Percentiles rank a stretch among this genome's conserved stretches.
Evolutionary conservation across 1,140 invertebrate species (phyloP).

Genomic region (Brachionus calyciflorus): DNA sequence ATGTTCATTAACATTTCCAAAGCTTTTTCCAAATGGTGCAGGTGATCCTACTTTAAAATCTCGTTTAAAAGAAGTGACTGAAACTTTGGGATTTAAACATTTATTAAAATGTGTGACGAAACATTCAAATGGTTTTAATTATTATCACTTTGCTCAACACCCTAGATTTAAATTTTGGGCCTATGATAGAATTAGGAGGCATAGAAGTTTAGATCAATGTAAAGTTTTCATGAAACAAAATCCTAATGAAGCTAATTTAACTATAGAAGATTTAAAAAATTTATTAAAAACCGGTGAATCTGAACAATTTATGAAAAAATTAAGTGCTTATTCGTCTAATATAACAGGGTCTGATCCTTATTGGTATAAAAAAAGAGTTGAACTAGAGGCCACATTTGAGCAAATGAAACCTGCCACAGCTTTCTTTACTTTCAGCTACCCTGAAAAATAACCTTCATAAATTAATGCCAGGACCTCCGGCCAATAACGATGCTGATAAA

Average conservation of each 20-base stretch:
- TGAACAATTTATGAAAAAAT: constrained; percentile 7
- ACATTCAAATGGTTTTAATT: neutral
- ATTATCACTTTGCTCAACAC: neutral
- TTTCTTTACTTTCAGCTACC: too few species aligned
- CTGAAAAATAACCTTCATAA: too few species aligned
- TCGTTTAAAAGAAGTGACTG: constrained; percentile 10
- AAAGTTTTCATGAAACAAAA: constrained; percentile 12
- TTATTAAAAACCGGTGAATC: neutral
- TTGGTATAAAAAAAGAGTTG: neutral
- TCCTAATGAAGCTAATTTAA: neutral
- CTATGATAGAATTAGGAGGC: constrained; percentile 3
- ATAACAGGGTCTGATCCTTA: neutral
- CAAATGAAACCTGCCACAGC: neutral
- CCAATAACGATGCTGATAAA: too few species aligned
- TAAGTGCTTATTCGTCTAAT: neutral
- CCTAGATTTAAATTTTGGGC: constrained; percentile 24
- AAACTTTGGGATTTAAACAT: constrained; percentile 14
- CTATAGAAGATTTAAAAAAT: neutral
- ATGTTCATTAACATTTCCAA: neutral
- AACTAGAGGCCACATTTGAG: neutral
- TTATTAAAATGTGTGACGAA: neutral
- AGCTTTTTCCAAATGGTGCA: constrained; percentile 7
- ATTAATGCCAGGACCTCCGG: too few species aligned
- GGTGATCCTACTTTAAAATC: neutral
- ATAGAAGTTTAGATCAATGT: constrained; percentile 9